Evolutionary conservation across 1,140 invertebrate species (phyloP), one percentile per base, ranked within the genome.

Genomic region (Coptotermes formosanus): DNA sequence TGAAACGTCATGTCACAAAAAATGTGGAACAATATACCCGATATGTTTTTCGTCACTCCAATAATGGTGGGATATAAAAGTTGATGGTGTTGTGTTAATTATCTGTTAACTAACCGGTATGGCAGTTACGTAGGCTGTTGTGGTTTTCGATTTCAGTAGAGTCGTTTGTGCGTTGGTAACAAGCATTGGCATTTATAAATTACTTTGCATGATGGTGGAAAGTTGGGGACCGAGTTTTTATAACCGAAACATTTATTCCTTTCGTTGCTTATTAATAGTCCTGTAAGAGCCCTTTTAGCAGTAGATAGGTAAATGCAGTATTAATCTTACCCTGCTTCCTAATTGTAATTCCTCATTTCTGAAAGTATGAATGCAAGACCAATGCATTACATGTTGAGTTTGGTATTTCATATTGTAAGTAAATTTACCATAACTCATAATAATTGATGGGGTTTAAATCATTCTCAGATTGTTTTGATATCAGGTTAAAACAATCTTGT

Each of bases 21-120:
- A 84, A 84, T 84, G 83, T 84, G 83, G 83, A 84, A 84, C 83
- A 84, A 84, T 84, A 55, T 84, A 32, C 83, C 83, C 48, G 83
- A 84, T 52, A 84, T 84, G 83, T 84, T 84, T 84, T 84, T 84
- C 83, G 59, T 84, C 83, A 84, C 83, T 55, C 83, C 83, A 64
- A 64, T 84, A 84, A 84, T 84, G 83, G 83, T 84, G 83, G 83
- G 83, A 84, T 84, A 84, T 84, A 23, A 44, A 45, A 55, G 83
- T 55, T 30, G 64, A 75, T 75, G 14, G 64, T 75, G 64, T 25
- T 75, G 64, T 75, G 64, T n/a, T 75, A 64, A 64, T 64, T 64
- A 64, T 64, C 25, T 64, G 19, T 64, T 64, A 19, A 75, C n/a
- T 75, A 75, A n/a, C 64, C 64, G 64, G 64, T 75, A 75, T 75